These are phyloP conservation scores for Geopemphigus sp. DNA, from an alignment of 1,140 invertebrate species.

Conservation along the genomic window DNA sequence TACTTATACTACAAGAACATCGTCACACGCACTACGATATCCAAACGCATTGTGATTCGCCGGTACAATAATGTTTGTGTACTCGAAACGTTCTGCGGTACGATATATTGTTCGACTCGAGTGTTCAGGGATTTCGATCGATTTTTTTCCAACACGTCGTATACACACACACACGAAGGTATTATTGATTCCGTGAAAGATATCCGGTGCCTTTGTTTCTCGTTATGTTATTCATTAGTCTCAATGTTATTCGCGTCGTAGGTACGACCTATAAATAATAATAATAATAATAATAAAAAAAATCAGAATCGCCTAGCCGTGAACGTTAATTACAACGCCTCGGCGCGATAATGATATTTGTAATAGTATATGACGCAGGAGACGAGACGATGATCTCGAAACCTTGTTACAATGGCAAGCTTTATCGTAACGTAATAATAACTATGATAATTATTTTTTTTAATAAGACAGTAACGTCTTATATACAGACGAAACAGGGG, in stretches of 20 bases:
- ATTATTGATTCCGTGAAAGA: not conserved
- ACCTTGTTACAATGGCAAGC: conserved; percentile 20
- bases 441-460: not conserved
- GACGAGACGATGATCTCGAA: conserved; percentile 22
- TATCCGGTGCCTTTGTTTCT: conserved; percentile 1
- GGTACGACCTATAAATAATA: not conserved
- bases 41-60: not conserved
- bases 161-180: not conserved
- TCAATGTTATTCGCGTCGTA: conserved; percentile 4
- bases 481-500: not conserved
- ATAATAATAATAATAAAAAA: conserved; percentile 6
- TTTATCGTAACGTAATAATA: not conserved
- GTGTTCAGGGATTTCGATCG: conserved; percentile 4
- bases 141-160: not conserved
- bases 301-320: conserved; percentile 17
- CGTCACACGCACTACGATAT: not conserved
- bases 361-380: not conserved
- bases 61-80: not conserved
- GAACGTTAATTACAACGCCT: conserved; percentile 31
- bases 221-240: conserved; percentile 27
- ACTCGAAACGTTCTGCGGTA: conserved; percentile 3
- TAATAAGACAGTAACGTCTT: no score
- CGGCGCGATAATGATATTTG: not conserved
- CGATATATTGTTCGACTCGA: not conserved
- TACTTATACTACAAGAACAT: not conserved